phyloP scores from a whole-genome alignment of 2,888 invertebrate species.

The Anagyrus pseudococci region DNA sequence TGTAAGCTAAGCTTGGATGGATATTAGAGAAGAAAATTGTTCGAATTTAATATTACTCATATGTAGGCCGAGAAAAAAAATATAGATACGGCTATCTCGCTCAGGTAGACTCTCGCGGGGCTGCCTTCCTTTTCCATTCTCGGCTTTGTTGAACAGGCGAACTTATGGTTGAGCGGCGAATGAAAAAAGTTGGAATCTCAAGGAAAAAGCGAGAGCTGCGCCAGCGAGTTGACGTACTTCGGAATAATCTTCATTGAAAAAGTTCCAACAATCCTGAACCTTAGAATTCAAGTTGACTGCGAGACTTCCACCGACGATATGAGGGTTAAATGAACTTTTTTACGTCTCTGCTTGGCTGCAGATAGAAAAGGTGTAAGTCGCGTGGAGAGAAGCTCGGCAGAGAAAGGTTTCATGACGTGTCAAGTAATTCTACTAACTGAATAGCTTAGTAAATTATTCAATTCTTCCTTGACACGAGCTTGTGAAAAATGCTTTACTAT shows the following conservation, averaged over 20 bases:
- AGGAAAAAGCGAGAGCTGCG: slow-evolving; percentile 40
- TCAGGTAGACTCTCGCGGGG: no score
- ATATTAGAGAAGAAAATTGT: no score
- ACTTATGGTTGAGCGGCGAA: slow-evolving; percentile 53
- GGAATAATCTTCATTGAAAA: slow-evolving; percentile 61
- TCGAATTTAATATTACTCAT: no score
- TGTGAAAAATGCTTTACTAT: no score
- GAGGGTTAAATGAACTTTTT: slow-evolving; percentile 33
- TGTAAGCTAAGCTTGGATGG: no score
- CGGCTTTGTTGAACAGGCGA: slow-evolving; percentile 29
- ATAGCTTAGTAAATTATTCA: no score
- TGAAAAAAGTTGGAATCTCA: slow-evolving; percentile 53
- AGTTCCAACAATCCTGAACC: slow-evolving; percentile 50
- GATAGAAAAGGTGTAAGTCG: not conserved
- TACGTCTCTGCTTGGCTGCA: not conserved
- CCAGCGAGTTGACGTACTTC: slow-evolving; percentile 53
- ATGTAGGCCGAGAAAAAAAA: no score
- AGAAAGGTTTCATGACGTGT: no score
- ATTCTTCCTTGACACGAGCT: no score
- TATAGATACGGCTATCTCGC: no score
- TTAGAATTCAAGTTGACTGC: slow-evolving; percentile 39
- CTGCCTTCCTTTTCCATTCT: slow-evolving; percentile 35
- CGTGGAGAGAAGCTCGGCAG: no score
- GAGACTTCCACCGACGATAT: not conserved
- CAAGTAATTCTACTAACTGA: no score